Evolutionary conservation across 1,140 invertebrate genomes (phyloP).

Genomic region (Anoplophora glabripennis): DNA sequence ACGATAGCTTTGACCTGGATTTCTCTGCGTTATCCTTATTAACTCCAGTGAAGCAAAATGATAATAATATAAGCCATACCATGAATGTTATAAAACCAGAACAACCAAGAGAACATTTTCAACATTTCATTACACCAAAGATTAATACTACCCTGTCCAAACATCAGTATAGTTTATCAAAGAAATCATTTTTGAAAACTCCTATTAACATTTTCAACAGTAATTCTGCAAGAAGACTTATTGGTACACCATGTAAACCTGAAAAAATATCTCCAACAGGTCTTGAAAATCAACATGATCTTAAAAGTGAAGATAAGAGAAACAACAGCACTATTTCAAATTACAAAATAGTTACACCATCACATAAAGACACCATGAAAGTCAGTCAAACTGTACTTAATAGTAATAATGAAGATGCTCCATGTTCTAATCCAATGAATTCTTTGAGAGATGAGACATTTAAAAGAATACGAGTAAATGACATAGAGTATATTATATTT

Average conservation of each 20-base stretch:
- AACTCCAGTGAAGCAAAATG: conserved; percentile 21
- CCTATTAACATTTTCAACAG: not conserved
- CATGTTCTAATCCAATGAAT: conserved; percentile 9
- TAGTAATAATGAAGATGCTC: not conserved
- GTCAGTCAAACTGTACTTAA: not conserved
- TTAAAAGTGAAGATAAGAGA: not conserved
- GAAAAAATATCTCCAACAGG: too few relatives aligned
- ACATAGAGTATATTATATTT: conserved; percentile 36
- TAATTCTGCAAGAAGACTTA: conserved; percentile 3
- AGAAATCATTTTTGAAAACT: not conserved
- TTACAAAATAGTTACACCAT: conserved; percentile 17
- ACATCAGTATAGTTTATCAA: not conserved
- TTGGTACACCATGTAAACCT: not conserved
- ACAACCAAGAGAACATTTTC: not conserved
- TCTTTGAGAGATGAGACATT: conserved; percentile 9
- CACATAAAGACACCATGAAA: conserved; percentile 13
- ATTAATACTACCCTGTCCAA: conserved; percentile 22
- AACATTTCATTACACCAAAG: conserved; percentile 22
- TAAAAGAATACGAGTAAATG: conserved; percentile 35
- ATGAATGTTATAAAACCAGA: not conserved
- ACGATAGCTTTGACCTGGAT: conserved; percentile 30
- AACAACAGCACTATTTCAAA: not conserved
- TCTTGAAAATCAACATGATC: too few relatives aligned
- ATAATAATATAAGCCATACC: not conserved
- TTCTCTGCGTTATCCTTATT: conserved; percentile 20